Evolutionary conservation across 2,113 vertebrate species (phyloP), one percentile per base, ranked within the genome.

Genomic region (Atherinomorus stipes): DNA sequence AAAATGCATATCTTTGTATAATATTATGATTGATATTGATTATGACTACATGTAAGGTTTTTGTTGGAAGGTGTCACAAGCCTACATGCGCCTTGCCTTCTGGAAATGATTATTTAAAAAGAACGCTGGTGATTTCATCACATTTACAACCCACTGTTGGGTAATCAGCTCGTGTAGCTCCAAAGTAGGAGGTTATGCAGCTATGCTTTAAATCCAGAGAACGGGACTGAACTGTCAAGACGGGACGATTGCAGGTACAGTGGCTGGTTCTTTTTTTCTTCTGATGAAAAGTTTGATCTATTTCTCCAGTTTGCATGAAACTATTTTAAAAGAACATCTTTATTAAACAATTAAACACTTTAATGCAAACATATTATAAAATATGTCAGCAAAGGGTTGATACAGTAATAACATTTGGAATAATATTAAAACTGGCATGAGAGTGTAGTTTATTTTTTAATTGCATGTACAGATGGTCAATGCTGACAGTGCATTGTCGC

Each of bases 111-210:
- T 58, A 84, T 84, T 66, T 66, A 51, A 45, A 72, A 44, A 6
- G 3, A 23, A 23, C 19, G 23, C 9, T 58, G 31, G 38, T 74
- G 51, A 73, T 85, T 83, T 89, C 85, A 75, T 83, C 78, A 54
- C 61, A 31, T 93, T 92, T 92, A 93, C 85, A 58, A 72, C 74
- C 25, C n/a, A 2, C 44, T 60, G 26, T 66, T 69, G 58, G 49
- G 87, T 90, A 92, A 91, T 88, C 89, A 71, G 42, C 7, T 11
- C 42, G 51, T 10, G 18, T 60, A 28, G 0, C 26, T 54, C 47
- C 51, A 37, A 83, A 49, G 78, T 22, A 66, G 70, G 47, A 66
- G 76, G 73, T 64, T 80, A 80, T 88, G 11, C 69, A 70, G 71
- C 60, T 59, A 57, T 64, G 11, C 34, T 62, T 6, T 13, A 31